Percentiles rank a stretch among this genome's conserved stretches.
Evolutionary conservation across 2,113 vertebrate genomes (phyloP).

Genomic region (Notothenia coriiceps): DNA sequence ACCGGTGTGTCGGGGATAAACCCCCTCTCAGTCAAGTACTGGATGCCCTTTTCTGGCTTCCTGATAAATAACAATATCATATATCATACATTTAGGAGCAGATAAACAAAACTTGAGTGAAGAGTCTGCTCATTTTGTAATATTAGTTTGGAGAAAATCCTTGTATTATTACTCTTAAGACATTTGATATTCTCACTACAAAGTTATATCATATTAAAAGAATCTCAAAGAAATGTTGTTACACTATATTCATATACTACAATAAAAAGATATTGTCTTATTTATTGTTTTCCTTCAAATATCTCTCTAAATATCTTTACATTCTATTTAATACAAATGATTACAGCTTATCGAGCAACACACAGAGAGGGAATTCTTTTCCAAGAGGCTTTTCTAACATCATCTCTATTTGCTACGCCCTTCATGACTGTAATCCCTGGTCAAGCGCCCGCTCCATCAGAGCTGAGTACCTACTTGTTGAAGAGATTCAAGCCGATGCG

Average conservation of each 20-base stretch:
- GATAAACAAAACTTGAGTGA: not conserved
- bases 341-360: not conserved
- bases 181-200: not conserved
- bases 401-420: not conserved
- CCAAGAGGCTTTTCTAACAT: constrained; percentile 10
- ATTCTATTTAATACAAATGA: constrained; percentile 6
- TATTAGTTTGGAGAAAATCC: not conserved
- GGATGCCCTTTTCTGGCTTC: constrained; percentile 97
- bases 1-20: constrained; percentile 97
- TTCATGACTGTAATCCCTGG: constrained; percentile 8
- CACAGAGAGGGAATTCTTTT: not conserved
- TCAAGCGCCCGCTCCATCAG: constrained; percentile 19
- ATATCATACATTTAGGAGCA: constrained; percentile 8
- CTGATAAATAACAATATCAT: constrained; percentile 73
- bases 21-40: constrained; percentile 96
- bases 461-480: constrained; percentile 92
- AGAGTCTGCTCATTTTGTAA: not conserved
- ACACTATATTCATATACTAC: not conserved
- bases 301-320: not conserved
- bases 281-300: not conserved
- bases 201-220: too few species aligned
- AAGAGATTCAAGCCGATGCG: constrained; percentile 98
- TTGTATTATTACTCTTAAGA: not conserved
- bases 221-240: too few species aligned
- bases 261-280: not conserved